phyloP scores from a whole-genome alignment of 1,140 invertebrate genomes.

The Zaprionus tsacasi region DNA sequence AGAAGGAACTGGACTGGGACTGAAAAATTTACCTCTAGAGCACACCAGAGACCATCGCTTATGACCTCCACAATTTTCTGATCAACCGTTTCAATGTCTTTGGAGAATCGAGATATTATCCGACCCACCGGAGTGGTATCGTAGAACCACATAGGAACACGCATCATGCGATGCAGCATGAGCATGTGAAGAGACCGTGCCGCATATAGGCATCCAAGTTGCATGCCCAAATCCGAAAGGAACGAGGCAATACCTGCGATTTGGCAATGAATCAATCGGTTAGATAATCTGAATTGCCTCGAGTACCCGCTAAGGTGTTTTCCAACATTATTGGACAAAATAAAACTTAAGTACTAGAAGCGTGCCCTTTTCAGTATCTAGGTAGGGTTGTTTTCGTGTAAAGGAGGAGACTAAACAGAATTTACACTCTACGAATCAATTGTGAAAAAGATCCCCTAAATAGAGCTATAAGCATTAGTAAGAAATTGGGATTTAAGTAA shows the following conservation, averaged over 20 bases:
- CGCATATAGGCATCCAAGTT: constrained; percentile 90
- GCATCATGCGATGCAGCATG: constrained; percentile 91
- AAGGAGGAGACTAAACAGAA: neutral
- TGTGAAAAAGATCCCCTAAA: neutral
- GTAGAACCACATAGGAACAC: constrained; percentile 92
- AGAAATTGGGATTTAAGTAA: neutral
- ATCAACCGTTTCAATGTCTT: constrained; percentile 91
- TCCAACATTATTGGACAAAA: neutral
- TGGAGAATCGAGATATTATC: constrained; percentile 94
- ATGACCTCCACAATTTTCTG: constrained; percentile 89
- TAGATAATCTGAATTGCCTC: neutral
- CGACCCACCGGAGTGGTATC: constrained; percentile 95
- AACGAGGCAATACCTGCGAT: constrained; percentile 86
- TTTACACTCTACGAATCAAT: constrained; percentile 24
- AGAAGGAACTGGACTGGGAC: constrained; percentile 10
- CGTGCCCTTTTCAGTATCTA: constrained; percentile 49
- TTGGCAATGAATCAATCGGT: constrained; percentile 36
- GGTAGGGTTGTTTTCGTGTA: neutral
- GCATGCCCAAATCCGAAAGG: constrained; percentile 89
- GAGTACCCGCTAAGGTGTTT: neutral
- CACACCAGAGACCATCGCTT: constrained; percentile 90
- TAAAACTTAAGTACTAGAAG: constrained; percentile 30
- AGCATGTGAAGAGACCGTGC: constrained; percentile 90
- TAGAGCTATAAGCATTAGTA: constrained; percentile 1
- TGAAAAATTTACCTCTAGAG: constrained; percentile 89